Percentiles rank a stretch among this genome's conserved stretches.
These are phyloP conservation scores for Metopia argyrocephala DNA, from an alignment of 2,888 invertebrate species.

Conservation along the genomic window DNA sequence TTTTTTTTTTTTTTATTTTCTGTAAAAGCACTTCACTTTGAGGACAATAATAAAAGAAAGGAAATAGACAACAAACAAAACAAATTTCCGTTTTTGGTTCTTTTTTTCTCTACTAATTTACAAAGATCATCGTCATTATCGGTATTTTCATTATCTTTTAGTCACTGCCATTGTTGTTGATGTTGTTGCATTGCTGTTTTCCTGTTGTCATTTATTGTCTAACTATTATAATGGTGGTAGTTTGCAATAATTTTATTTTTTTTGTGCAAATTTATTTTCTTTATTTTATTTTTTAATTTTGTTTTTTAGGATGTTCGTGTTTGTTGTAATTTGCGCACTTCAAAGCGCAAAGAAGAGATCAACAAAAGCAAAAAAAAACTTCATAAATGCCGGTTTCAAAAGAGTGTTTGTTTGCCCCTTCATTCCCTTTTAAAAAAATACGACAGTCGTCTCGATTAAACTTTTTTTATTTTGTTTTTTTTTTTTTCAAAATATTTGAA, in stretches of 20 bases:
- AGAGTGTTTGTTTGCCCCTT: slow-evolving; percentile 3
- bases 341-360: slow-evolving; percentile 36
- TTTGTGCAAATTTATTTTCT: no score
- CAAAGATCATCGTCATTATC: slow-evolving; percentile 49
- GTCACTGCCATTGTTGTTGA: slow-evolving; percentile 33
- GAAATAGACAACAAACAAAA: slow-evolving; percentile 10
- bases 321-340: slow-evolving; percentile 77
- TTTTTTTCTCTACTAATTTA: slow-evolving; percentile 45
- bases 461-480: background rate
- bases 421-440: no score
- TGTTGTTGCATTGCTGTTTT: slow-evolving; percentile 52
- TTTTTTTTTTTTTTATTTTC: no score
- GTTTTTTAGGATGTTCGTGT: slow-evolving; percentile 73
- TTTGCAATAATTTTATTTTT: no score
- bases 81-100: no score
- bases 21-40: no score
- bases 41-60: background rate
- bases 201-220: slow-evolving; percentile 50
- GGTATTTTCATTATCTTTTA: slow-evolving; percentile 32
- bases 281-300: slow-evolving; percentile 10
- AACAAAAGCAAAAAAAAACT: slow-evolving; percentile 64
- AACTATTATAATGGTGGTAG: slow-evolving; percentile 53
- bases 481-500: slow-evolving; percentile 70
- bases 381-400: slow-evolving; percentile 66
- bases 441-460: no score